Base-by-base conservation (phyloP, 2,797 vertebrate species). In the Falco peregrinus region DNA sequence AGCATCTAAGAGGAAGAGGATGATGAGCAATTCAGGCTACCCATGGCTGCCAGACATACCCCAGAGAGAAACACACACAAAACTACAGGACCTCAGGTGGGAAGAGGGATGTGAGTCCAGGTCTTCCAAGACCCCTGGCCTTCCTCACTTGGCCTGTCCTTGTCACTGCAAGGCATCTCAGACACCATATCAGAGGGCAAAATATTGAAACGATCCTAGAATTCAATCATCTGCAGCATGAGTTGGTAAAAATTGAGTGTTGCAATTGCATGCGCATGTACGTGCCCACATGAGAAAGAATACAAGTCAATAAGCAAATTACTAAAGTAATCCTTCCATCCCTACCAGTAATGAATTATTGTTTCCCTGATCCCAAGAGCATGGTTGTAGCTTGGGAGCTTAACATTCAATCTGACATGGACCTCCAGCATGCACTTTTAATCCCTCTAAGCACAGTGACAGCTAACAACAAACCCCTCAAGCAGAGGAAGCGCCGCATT, bases 381-480 rank as follows among this genome's bases (percentile, higher is more conserved):
- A 20, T 0, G 47, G 51, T 3, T 92, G 48, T 37, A 91, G 60
- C 67, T 94, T 67, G 84, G 85, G 89, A 97, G 92, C 76, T 97
- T 96, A 94, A 87, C 73, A 84, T 89, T 77, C 92, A 84, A 53
- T 83, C 90, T 96, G 77, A 89, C 86, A 85, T 0, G 11, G 90
- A 84, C 93, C 85, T 93, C 67, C 81, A 90, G 63, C 77, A 80
- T 3, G n/a, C 78, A 86, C 65, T 87, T 92, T 61, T 95, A 94
- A 96, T 96, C 93, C 90, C 60, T 84, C 75, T 88, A 51, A 93
- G 84, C 91, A 59, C 87, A 74, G 84, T 18, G 74, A 95, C 92
- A 68, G 78, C 76, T 80, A 83, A 84, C 92, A 91, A 82, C 84
- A 90, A 56, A 33, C 63, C 74, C 76, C 60, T 83, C 76, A 6